Evolutionary conservation across 2,797 vertebrate genomes (phyloP).

Genomic region (Pyrocephalus nanus): DNA sequence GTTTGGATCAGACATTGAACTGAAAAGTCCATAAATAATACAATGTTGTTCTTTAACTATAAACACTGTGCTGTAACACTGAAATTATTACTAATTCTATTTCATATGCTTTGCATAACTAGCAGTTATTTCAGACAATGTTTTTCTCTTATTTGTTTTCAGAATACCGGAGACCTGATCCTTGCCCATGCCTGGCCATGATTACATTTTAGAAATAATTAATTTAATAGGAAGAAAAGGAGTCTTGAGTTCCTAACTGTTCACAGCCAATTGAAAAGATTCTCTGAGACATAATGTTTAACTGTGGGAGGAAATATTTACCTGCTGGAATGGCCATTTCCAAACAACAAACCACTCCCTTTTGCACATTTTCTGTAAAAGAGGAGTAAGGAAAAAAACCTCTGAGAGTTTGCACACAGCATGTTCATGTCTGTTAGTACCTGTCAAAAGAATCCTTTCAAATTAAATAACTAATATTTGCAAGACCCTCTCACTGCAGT

Average conservation of each 20-base stretch:
- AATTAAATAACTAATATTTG: neutral
- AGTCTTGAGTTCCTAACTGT: neutral
- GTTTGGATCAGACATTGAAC: neutral
- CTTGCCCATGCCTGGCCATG: neutral
- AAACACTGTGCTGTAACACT: neutral
- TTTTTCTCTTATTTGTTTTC: neutral
- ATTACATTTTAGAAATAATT: neutral
- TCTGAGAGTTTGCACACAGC: neutral
- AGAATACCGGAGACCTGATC: neutral
- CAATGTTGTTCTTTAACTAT: neutral
- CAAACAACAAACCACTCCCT: neutral
- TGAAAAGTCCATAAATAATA: neutral
- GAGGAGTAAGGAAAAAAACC: neutral
- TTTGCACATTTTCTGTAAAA: neutral
- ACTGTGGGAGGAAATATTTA: neutral
- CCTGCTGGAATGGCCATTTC: neutral
- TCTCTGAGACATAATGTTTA: neutral
- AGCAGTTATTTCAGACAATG: neutral
- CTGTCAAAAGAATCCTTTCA: neutral
- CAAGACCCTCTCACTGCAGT: rapidly evolving
- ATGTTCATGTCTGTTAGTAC: neutral
- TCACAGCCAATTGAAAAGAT: neutral
- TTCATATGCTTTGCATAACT: neutral
- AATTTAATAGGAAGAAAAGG: neutral
- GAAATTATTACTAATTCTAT: neutral